phyloP scores from a whole-genome alignment of 2,113 vertebrate genomes.

The Podocnemis expansa region DNA sequence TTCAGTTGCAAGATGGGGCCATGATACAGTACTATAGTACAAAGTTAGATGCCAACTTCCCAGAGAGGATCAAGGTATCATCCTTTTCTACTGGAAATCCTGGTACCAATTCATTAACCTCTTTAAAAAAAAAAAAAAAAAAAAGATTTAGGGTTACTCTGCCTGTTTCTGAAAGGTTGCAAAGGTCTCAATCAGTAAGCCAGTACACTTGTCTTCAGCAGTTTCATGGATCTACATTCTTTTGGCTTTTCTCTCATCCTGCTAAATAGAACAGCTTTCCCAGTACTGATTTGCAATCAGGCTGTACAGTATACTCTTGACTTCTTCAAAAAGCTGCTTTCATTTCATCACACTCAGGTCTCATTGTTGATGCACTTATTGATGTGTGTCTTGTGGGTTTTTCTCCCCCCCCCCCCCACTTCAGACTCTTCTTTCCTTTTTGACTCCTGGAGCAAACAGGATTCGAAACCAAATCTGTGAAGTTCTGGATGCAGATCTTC shows the following conservation, averaged over 20 bases:
- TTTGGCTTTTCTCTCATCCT: neutral
- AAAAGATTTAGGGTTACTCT: neutral
- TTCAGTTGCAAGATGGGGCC: neutral
- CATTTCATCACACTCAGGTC: neutral
- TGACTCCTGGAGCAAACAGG: conserved; percentile 90
- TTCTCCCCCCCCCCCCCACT: neutral
- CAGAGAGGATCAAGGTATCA: neutral
- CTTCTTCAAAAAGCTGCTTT: neutral
- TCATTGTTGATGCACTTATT: neutral
- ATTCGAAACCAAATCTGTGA: conserved; percentile 92
- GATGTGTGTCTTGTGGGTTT: neutral
- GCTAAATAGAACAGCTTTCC: neutral
- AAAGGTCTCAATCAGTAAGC: neutral
- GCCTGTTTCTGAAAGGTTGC: neutral
- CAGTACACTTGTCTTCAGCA: neutral
- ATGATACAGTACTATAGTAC: neutral
- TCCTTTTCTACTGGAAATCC: neutral
- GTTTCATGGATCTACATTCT: neutral
- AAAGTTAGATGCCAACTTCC: neutral
- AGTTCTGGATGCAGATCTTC: conserved; percentile 91
- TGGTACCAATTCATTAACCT: neutral
- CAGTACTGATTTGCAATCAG: neutral
- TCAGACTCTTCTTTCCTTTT: conserved; percentile 91
- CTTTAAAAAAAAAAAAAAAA: too few relatives aligned
- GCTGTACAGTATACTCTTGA: neutral